phyloP scores from a whole-genome alignment of 92 coral and sea anemone genomes.

The Phenganax stokvisi region DNA sequence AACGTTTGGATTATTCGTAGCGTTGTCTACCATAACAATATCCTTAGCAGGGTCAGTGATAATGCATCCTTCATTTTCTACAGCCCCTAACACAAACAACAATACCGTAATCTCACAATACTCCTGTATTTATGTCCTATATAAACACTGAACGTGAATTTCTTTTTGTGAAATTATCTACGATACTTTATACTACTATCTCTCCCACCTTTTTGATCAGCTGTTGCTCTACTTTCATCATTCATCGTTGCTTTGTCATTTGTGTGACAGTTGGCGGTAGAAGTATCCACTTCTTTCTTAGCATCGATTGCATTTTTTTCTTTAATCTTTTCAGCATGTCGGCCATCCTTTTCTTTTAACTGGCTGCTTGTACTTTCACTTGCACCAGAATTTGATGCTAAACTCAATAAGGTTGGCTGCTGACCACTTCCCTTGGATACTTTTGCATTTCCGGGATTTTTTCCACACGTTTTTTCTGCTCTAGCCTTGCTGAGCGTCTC shows the following conservation, averaged over 20 bases:
- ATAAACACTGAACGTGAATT: too few species aligned
- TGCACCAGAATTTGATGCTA: neutral
- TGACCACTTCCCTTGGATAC: neutral
- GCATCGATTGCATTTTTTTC: neutral
- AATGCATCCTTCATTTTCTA: too few species aligned
- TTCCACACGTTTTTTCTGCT: neutral
- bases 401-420: neutral
- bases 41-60: too few species aligned
- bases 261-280: neutral
- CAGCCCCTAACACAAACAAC: too few species aligned
- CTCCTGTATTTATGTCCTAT: too few species aligned
- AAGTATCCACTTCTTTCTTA: neutral
- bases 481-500: neutral
- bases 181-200: neutral
- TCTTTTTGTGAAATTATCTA: too few species aligned
- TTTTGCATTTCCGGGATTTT: neutral
- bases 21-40: too few species aligned
- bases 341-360: neutral
- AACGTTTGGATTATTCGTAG: too few species aligned
- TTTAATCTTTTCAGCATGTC: neutral
- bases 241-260: neutral
- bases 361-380: neutral
- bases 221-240: neutral
- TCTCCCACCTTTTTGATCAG: neutral
- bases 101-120: too few species aligned